phyloP scores from a whole-genome alignment of 1,140 invertebrate genomes.

The Philaenus spumarius region DNA sequence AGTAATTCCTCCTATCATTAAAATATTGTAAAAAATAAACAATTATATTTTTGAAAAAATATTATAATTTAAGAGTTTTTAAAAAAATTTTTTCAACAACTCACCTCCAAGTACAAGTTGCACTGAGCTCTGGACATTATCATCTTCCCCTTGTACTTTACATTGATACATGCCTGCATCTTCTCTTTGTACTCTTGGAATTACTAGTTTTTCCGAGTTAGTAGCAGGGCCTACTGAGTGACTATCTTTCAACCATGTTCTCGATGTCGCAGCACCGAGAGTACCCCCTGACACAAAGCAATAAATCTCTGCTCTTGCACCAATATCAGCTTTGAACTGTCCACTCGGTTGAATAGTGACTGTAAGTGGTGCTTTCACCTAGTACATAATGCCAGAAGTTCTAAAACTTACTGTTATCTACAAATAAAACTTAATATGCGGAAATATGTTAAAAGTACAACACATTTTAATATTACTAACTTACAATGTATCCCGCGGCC shows the following conservation, averaged over 20 bases:
- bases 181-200: conserved; percentile 33
- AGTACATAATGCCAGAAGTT: too few species aligned
- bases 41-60: too few species aligned
- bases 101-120: conserved; percentile 47
- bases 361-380: conserved; percentile 37
- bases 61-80: too few species aligned
- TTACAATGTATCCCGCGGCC: too few species aligned
- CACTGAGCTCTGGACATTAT: conserved; percentile 42
- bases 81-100: conserved; percentile 5
- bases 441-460: too few species aligned
- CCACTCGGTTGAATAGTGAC: conserved; percentile 30
- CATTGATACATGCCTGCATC: conserved; percentile 52
- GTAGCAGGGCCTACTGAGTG: conserved; percentile 16
- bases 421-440: too few species aligned
- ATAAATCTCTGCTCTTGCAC: conserved; percentile 41
- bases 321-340: conserved; percentile 42
- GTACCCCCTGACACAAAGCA: conserved; percentile 38
- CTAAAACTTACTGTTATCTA: too few species aligned
- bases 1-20: too few species aligned
- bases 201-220: conserved; percentile 5
- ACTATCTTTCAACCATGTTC: conserved; percentile 31
- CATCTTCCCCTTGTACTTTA: conserved; percentile 41
- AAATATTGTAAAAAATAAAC: too few species aligned
- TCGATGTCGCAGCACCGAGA: neutral
- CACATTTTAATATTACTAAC: too few species aligned